Base-by-base conservation (phyloP, 2,888 invertebrate species). In the Notocelia uddmanniana region DNA sequence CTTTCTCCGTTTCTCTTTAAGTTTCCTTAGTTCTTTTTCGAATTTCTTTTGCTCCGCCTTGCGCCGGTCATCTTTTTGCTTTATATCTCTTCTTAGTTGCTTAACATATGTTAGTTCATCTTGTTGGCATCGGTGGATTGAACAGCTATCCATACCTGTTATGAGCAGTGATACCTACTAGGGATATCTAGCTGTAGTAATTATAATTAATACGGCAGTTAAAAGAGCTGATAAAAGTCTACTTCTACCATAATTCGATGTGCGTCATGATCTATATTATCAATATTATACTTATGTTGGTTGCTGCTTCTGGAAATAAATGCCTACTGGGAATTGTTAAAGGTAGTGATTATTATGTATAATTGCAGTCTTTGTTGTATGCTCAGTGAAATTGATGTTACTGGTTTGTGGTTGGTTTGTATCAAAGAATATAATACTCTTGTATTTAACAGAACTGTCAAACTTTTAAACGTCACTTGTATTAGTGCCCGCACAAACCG, bases 41-140 rank as follows among this genome's bases (percentile, higher is more conserved):
- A 59, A 59, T 19, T 59, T 13, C 8, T 3, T 21, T 59, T 59
- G 37, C 21, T 59, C 58, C 9, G 19, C 5, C 5, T 37, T 15
- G 15, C 19, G 58, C 2, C 37, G 37, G 2, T 15, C 9, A 15
- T 59, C 58, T 59, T 5, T 8, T 37, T 59, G 21, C 37, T 59
- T 59, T 37, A 59, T 19, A 37, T 59, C 58, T 41, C 15, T 37
- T 59, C 58, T 59, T 19, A 59, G 6, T 59, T 37, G 37, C 15
- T 59, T 59, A 0, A 59, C 34, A 37, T 59, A 59, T 21, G 15
- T 13, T 21, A 59, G 15, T 21, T 59, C 58, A 19, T 21, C 15
- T 59, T 59, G 18, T 59, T 37, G 15, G 58, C 58, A 59, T 13
- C 19, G 37, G 19, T 59, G 37, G 15, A 59, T 3, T 15, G 58